Conservation (phyloP, 2,797 vertebrate genomes). For the Acrocephalus scirpaceus region DNA sequence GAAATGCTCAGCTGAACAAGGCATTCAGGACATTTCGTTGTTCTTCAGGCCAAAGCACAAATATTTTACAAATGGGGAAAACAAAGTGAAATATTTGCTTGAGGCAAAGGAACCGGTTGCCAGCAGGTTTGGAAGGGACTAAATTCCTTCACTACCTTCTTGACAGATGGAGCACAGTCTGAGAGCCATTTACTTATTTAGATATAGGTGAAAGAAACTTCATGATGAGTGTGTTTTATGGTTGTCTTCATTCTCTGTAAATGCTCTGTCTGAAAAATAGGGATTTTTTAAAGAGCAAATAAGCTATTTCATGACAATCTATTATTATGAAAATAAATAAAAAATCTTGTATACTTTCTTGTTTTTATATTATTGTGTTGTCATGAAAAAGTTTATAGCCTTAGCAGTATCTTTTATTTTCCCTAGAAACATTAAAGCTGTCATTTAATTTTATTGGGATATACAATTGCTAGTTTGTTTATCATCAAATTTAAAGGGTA, state of each 20-base stretch:
- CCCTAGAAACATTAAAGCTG: not conserved
- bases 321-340: not conserved
- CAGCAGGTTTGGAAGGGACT: not conserved
- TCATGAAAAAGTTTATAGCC: conserved; percentile 1
- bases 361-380: not conserved
- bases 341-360: not conserved
- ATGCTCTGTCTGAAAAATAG: not conserved
- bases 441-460: conserved; percentile 12
- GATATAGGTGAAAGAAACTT: not conserved
- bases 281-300: not conserved
- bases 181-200: not conserved
- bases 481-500: not conserved
- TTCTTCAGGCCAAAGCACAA: not conserved
- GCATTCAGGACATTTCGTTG: not conserved
- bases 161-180: not conserved
- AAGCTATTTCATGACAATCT: not conserved
- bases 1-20: not conserved
- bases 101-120: not conserved
- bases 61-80: not conserved
- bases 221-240: not conserved
- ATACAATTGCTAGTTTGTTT: not conserved
- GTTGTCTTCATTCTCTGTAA: not conserved
- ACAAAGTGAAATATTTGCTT: not conserved
- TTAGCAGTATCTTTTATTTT: conserved; percentile 26
- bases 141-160: not conserved